Evolutionary conservation across 2,888 invertebrate species (phyloP), one percentile per base, ranked within the genome.

Genomic region (Cryptus armator): DNA sequence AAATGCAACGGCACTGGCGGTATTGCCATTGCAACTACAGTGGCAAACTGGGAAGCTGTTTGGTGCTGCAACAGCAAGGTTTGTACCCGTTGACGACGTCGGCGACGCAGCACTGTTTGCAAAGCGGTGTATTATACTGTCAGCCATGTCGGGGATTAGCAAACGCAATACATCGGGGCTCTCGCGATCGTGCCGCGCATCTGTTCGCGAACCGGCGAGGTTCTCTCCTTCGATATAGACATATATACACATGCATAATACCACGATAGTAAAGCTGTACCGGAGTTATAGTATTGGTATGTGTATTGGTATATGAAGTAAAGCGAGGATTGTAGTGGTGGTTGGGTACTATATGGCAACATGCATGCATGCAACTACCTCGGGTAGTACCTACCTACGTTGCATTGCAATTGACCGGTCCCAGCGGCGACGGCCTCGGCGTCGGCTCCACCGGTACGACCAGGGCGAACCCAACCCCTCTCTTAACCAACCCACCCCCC

Each of bases 61-160:
- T 24, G 29, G 66, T 29, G 66, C 37, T 64, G 48, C 9, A 7
- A 24, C 32, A 68, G 16, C 29, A 32, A 37, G 48, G 24, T 24
- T 51, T 51, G 62, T 51, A 71, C 12, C 37, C 71, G 66, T 64
- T 62, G 70, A 72, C 71, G 51, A 43, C 79, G 79, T 48, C 64
- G 72, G 14, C 46, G 72, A 81, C 76, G 67, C 87, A 86, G 86
- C 86, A 89, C 87, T 91, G 90, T 92, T 92, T 92, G 93, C 92
- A 91, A 92, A 92, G 93, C 92, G 91, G 90, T 92, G 92, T 92
- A 92, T 92, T 92, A 93, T 92, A 92, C 92, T 91, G 92, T 93
- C 92, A 91, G 92, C 90, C 91, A 92, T 92, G 93, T 92, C 88
- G 91, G 90, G 92, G 93, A 93, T 92, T 92, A 93, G 92, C 92